Evolutionary conservation across 2,797 vertebrate species (phyloP), one percentile per base, ranked within the genome.

Genomic region (Hippoglossus hippoglossus): DNA sequence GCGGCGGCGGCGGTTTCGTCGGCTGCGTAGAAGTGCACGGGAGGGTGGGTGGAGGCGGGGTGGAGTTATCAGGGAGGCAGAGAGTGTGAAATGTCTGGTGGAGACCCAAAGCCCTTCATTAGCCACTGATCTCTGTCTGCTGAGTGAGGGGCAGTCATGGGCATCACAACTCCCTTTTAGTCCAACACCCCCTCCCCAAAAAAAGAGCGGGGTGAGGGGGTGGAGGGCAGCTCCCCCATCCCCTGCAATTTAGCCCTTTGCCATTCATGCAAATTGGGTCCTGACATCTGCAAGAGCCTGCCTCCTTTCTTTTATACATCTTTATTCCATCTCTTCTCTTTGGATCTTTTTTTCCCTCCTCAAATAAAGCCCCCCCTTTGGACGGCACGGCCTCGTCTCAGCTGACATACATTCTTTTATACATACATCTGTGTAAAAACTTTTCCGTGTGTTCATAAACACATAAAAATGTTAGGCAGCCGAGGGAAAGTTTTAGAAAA

Each of bases 121-220:
- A 95, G 91, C 93, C 93, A 93, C 88, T 92, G 85, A 96, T 95
- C 90, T 91, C 91, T 95, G 93, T 93, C 91, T 73, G 85, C 86
- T 77, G 77, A 72, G 87, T 88, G 90, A 93, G 89, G 94, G 93
- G 90, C 90, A 92, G 88, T 91, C 87, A 88, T 89, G 58, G 73
- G 84, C 91, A 94, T 93, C 90, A 87, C 91, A 87, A 83, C 89
- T 87, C 87, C 87, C 69, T 71, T 92, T 92, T 55, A 85, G 87
- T 86, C 51, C 44, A 46, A 46, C 44, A 44, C 79, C 84, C 84
- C 80, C 51, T 25, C 53, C 53, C 15, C 15, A 55, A 83, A 86
- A 86, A 85, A 84, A 82, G 82, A 72, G 66, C 15, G 53, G 82
- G 73, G 73, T 58, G 77, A 65, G 63, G 66, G 74, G 68, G 72